Evolutionary conservation across 2,797 vertebrate genomes (phyloP).

Genomic region (Ceyx erithaca): DNA sequence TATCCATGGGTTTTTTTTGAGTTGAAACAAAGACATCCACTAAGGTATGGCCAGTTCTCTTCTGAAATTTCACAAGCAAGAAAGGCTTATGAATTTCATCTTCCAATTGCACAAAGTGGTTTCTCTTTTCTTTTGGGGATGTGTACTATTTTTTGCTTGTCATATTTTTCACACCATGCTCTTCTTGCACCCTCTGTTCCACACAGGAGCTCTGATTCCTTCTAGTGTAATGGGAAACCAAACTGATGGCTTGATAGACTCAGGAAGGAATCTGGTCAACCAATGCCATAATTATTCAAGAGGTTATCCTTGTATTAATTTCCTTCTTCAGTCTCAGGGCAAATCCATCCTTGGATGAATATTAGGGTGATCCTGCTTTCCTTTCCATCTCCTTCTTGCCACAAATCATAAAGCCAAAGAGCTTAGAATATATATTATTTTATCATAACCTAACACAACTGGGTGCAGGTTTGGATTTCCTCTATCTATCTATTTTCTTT

Average conservation of each 20-base stretch:
- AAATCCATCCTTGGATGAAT: background rate
- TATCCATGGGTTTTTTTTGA: background rate
- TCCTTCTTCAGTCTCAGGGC: background rate
- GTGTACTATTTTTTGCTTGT: background rate
- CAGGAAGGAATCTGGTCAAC: background rate
- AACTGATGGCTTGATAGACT: background rate
- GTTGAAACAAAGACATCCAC: background rate
- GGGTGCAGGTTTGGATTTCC: background rate
- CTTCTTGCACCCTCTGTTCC: background rate
- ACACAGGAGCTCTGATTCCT: background rate
- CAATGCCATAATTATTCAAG: background rate
- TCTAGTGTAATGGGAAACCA: background rate
- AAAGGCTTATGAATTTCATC: background rate
- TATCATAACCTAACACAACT: background rate
- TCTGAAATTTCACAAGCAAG: background rate
- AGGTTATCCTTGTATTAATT: background rate
- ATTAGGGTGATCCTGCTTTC: background rate
- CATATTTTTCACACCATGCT: accelerated
- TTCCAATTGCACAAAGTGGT: background rate
- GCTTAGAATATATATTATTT: background rate
- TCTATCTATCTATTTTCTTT: background rate
- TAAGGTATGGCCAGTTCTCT: background rate
- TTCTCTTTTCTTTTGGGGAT: background rate
- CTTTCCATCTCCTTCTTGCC: background rate
- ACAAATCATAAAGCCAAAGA: background rate